A percentile compares a stretch with the other conserved stretches of the same genome.
phyloP scores from a whole-genome alignment of 2,113 vertebrate species.

The Pleuronectes platessa region DNA sequence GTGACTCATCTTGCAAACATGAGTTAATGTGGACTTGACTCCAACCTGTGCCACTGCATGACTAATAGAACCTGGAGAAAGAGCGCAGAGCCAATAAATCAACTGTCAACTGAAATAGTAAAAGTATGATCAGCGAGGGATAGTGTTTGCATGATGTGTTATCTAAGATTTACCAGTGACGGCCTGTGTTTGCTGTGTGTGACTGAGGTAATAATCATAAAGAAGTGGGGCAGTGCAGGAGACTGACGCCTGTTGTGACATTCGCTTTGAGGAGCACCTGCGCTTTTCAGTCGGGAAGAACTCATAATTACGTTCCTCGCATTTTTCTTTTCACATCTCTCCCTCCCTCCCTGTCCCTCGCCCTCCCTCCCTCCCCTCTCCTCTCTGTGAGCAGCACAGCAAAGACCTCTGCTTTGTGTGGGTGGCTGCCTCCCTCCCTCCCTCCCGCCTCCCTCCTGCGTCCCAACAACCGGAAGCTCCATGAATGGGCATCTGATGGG shows the following conservation, averaged over 20 bases:
- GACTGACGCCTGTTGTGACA: conserved; percentile 18
- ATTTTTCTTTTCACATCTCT: conserved; percentile 56
- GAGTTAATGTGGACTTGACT: conserved; percentile 1
- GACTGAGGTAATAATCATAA: background rate
- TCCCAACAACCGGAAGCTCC: conserved; percentile 74
- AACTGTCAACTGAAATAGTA: background rate
- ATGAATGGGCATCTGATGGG: conserved; percentile 72
- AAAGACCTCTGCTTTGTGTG: conserved; percentile 71
- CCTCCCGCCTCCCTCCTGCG: conserved; percentile 22
- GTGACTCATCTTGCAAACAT: conserved; percentile 13
- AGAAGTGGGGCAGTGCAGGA: conserved; percentile 19
- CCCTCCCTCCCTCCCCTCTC: conserved; percentile 12
- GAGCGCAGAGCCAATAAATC: background rate
- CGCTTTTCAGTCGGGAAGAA: conserved; percentile 62
- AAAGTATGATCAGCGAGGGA: background rate
- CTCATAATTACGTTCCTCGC: conserved; percentile 65
- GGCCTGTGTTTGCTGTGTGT: conserved; percentile 6
- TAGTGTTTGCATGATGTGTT: background rate
- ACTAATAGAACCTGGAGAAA: background rate
- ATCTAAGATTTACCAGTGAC: conserved; percentile 12
- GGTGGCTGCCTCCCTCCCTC: conserved; percentile 56
- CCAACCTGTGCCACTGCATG: background rate
- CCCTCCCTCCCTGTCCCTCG: conserved; percentile 11
- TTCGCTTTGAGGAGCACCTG: conserved; percentile 66
- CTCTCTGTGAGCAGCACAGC: conserved; percentile 24